phyloP scores from a whole-genome alignment of 2,113 vertebrate species.

The Notarius quadriscutis region DNA sequence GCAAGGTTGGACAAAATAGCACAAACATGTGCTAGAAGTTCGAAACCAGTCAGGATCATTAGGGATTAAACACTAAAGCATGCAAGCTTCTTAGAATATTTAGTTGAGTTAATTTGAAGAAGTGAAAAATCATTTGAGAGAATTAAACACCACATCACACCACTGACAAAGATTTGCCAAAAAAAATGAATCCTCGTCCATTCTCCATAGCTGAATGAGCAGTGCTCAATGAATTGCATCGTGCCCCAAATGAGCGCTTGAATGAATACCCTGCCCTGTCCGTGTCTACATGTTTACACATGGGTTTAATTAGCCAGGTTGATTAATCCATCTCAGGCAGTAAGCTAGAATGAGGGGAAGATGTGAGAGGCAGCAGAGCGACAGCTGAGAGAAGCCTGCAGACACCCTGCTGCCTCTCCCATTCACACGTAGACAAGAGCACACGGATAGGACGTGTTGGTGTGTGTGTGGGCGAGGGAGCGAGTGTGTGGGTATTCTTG shows the following conservation, averaged over 20 bases:
- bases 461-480: background rate
- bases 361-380: constrained; percentile 34
- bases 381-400: constrained; percentile 38
- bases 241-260: constrained; percentile 13
- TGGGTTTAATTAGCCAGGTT: constrained; percentile 36
- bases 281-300: constrained; percentile 18
- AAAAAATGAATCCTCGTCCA: background rate
- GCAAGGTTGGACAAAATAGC: constrained; percentile 3
- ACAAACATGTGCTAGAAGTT: background rate
- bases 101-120: too few species aligned
- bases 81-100: too few species aligned
- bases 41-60: background rate
- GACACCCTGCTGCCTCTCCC: constrained; percentile 39
- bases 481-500: background rate
- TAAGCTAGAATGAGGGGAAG: constrained; percentile 14
- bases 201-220: background rate
- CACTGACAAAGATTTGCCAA: background rate
- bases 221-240: constrained; percentile 3
- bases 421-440: constrained; percentile 36
- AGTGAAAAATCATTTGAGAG: too few species aligned
- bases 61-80: background rate
- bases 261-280: constrained; percentile 15
- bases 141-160: background rate
- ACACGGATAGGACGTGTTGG: constrained; percentile 35
- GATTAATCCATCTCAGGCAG: constrained; percentile 33